Conservation (phyloP, 2,113 vertebrate species). For the Pluvianellus socialis region DNA sequence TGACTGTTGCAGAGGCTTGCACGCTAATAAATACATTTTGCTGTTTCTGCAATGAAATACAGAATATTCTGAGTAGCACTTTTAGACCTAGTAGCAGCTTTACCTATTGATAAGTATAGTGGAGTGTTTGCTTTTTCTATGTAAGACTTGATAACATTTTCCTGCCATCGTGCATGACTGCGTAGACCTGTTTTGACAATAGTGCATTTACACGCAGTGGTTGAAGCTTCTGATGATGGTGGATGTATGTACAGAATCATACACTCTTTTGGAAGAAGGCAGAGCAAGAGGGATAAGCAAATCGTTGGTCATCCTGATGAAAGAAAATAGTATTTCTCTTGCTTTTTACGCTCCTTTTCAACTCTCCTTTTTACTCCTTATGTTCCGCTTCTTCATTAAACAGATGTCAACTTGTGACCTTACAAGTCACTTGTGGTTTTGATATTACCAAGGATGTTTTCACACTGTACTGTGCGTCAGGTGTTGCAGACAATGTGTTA, state of each 20-base stretch:
- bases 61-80: background rate
- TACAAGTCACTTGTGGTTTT: background rate
- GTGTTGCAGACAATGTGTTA: background rate
- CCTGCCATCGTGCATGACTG: background rate
- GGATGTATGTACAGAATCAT: fast-evolving
- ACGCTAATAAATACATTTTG: background rate
- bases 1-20: background rate
- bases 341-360: background rate
- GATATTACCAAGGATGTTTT: background rate
- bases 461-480: background rate
- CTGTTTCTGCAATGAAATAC: background rate
- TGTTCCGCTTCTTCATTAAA: background rate
- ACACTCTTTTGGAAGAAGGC: background rate
- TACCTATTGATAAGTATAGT: background rate
- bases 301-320: background rate
- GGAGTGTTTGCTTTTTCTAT: background rate
- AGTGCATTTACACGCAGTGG: fast-evolving
- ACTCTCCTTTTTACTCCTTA: background rate
- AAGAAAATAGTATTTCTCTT: background rate
- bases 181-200: background rate
- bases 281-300: background rate
- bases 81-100: background rate
- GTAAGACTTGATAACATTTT: background rate
- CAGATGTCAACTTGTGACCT: background rate
- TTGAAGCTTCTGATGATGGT: background rate